Evolutionary conservation across 1,140 invertebrate genomes (phyloP).

Genomic region (Bactericera cockerelli): DNA sequence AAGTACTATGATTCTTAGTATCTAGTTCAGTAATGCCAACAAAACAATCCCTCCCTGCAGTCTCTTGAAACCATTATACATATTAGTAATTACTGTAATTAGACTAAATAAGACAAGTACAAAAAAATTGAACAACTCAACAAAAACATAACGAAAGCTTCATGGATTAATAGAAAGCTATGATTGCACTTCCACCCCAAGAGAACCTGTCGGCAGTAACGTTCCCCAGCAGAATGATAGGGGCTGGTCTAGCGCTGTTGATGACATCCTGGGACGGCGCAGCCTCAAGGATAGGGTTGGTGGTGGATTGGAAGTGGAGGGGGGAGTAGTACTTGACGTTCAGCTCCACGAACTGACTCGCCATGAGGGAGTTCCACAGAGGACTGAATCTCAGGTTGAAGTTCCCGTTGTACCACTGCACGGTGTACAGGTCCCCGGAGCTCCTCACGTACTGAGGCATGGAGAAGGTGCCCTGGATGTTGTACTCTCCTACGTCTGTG

Average conservation of each 20-base stretch:
- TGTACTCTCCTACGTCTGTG: not conserved
- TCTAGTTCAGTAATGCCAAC: no score
- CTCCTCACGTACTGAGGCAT: not conserved
- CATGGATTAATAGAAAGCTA: not conserved
- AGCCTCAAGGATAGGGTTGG: not conserved
- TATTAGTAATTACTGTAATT: no score
- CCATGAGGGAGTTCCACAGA: not conserved
- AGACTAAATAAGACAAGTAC: no score
- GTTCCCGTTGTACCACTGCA: constrained; percentile 5
- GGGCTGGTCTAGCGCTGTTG: not conserved
- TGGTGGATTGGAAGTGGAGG: not conserved
- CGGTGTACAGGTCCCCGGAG: not conserved
- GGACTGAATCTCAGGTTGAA: constrained; percentile 1
- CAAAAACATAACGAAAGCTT: no score
- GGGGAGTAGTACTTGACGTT: constrained; percentile 4
- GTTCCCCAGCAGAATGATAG: not conserved
- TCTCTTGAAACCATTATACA: no score
- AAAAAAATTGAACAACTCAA: no score
- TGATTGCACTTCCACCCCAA: not conserved
- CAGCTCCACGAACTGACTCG: not conserved
- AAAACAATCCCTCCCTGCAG: no score
- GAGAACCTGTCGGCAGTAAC: not conserved
- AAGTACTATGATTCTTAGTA: no score
- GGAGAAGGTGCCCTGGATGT: not conserved
- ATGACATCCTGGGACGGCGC: not conserved